Conservation (phyloP, 2,888 invertebrate species). For the Cosmia pyralina region DNA sequence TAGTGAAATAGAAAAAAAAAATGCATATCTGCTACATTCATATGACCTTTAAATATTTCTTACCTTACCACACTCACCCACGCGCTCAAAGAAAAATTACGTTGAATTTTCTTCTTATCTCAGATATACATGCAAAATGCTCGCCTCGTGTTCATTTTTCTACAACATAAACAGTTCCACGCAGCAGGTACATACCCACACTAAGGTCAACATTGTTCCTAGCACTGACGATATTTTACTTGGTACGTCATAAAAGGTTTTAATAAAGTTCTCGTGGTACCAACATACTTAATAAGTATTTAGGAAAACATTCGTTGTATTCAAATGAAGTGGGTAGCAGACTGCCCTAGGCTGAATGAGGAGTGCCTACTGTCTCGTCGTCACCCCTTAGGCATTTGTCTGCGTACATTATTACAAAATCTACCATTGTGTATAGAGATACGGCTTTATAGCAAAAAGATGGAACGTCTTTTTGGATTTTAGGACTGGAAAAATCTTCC, state of each 20-base stretch:
- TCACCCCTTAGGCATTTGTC: slow-evolving; percentile 62
- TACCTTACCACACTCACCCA: slow-evolving; percentile 5
- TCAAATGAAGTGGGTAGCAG: slow-evolving; percentile 73
- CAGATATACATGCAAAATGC: slow-evolving; percentile 36
- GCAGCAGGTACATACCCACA: slow-evolving; percentile 11
- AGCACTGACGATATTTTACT: slow-evolving; percentile 39
- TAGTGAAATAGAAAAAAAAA: background rate
- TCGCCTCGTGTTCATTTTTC: slow-evolving; percentile 29
- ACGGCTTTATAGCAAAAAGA: slow-evolving; percentile 9
- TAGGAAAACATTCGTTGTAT: slow-evolving; percentile 63
- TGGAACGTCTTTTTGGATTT: slow-evolving; percentile 6
- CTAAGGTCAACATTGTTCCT: slow-evolving; percentile 20
- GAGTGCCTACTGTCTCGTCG: slow-evolving; percentile 64
- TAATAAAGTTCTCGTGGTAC: slow-evolving; percentile 35
- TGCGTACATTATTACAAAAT: slow-evolving; percentile 68
- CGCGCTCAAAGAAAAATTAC: slow-evolving; percentile 26
- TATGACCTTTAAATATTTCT: slow-evolving; percentile 26
- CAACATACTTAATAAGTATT: slow-evolving; percentile 3
- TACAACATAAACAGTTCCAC: slow-evolving; percentile 33
- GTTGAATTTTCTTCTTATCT: slow-evolving; percentile 12
- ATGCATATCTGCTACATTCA: background rate
- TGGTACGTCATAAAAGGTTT: slow-evolving; percentile 31
- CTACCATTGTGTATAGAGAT: slow-evolving; percentile 48
- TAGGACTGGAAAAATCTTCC: background rate
- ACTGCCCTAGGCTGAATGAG: slow-evolving; percentile 67